Conservation (phyloP, 2,797 vertebrate species). For the Kryptolebias ocellatus region DNA sequence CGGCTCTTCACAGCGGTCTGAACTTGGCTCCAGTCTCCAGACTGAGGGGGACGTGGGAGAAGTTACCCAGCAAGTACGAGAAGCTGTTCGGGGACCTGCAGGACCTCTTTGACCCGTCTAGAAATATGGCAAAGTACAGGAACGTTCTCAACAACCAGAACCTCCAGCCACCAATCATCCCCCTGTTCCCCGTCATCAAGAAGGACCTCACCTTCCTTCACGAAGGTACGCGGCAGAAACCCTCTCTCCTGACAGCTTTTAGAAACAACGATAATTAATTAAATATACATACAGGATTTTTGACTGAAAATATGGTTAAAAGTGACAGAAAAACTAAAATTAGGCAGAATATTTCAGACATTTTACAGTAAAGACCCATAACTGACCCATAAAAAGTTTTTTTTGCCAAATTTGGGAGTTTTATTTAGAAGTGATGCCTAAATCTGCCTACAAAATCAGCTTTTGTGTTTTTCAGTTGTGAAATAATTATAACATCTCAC, state of each 20-base stretch:
- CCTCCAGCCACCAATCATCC: constrained; percentile 97
- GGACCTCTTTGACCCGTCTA: constrained; percentile 97
- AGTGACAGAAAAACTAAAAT: too few relatives aligned
- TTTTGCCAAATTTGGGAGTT: background rate
- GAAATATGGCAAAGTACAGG: constrained; percentile 99
- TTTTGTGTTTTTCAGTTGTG: too few relatives aligned
- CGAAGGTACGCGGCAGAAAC: constrained; percentile 84
- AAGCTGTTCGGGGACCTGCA: constrained; percentile 98
- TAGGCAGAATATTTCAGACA: too few relatives aligned
- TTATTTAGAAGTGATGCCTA: background rate
- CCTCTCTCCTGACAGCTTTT: too few relatives aligned
- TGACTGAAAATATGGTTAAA: background rate
- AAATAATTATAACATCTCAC: too few relatives aligned
- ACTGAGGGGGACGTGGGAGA: constrained; percentile 97
- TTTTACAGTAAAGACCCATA: background rate
- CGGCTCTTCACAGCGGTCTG: constrained; percentile 83
- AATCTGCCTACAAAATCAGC: background rate
- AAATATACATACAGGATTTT: too few relatives aligned
- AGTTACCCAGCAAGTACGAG: constrained; percentile 98
- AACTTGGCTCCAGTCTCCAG: constrained; percentile 97
- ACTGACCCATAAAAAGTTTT: too few relatives aligned
- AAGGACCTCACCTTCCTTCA: constrained; percentile 99
- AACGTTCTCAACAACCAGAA: constrained; percentile 99
- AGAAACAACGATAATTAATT: too few relatives aligned
- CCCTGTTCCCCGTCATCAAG: constrained; percentile 98